A percentile compares a stretch with the other conserved stretches of the same genome.
Evolutionary conservation across 1,140 invertebrate genomes (phyloP).

Genomic region (Proales similis): DNA sequence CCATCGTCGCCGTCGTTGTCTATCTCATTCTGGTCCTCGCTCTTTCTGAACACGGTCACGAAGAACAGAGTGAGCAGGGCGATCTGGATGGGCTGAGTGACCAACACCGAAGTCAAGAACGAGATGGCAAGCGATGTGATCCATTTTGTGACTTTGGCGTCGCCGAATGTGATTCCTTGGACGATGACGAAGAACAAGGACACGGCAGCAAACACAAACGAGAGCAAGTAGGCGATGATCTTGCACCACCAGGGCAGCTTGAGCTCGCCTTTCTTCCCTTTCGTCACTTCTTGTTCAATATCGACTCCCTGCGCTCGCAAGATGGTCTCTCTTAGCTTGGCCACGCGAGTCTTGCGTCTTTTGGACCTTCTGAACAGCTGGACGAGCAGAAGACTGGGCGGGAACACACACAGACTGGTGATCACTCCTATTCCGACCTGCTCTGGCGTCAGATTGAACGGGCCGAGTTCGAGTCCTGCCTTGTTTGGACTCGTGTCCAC

Average conservation of each 20-base stretch:
- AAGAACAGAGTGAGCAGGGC: slow-evolving; percentile 40
- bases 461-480: slow-evolving; percentile 51
- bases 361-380: slow-evolving; percentile 12
- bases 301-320: not conserved
- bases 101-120: slow-evolving; percentile 57
- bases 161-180: slow-evolving; percentile 58
- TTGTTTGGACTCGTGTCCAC: slow-evolving; percentile 41
- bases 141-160: slow-evolving; percentile 58
- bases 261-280: slow-evolving; percentile 38
- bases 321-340: not conserved
- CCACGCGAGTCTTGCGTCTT: not conserved
- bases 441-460: slow-evolving; percentile 53
- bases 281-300: not conserved
- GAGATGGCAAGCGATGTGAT: slow-evolving; percentile 57
- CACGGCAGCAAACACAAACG: slow-evolving; percentile 50
- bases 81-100: slow-evolving; percentile 59
- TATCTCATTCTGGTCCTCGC: slow-evolving; percentile 46
- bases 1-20: slow-evolving; percentile 44
- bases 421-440: slow-evolving; percentile 45
- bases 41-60: slow-evolving; percentile 17
- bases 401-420: slow-evolving; percentile 3
- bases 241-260: slow-evolving; percentile 56
- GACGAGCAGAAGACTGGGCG: slow-evolving; percentile 21
- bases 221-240: slow-evolving; percentile 56
- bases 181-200: slow-evolving; percentile 56